These are phyloP conservation scores for Macrochelys suwanniensis DNA, from an alignment of 2,797 vertebrate genomes.

Conservation along the genomic window DNA sequence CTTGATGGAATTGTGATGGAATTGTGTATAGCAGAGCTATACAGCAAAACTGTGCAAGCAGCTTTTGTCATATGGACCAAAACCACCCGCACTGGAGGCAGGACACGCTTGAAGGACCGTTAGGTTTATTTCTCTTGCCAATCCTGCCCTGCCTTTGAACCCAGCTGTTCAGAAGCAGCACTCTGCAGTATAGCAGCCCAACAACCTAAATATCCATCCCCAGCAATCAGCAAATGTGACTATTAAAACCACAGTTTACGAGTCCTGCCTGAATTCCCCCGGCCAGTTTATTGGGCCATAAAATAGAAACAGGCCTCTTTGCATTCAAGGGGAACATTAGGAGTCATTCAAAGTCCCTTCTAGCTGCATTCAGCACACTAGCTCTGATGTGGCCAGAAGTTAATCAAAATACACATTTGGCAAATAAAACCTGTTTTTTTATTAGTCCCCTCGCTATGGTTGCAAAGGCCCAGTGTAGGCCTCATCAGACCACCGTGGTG, in stretches of 20 bases:
- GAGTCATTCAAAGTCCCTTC: background rate
- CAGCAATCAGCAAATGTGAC: background rate
- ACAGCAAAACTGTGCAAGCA: background rate
- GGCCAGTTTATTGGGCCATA: background rate
- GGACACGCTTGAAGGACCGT: background rate
- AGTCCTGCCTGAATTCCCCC: background rate
- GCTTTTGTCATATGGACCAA: background rate
- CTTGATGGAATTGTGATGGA: background rate
- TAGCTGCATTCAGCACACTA: background rate
- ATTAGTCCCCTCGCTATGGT: background rate
- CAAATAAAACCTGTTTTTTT: background rate
- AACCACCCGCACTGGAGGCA: fast-evolving
- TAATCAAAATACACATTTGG: background rate
- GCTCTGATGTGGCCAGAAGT: background rate
- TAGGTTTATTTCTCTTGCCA: background rate
- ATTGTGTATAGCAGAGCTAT: too few species aligned
- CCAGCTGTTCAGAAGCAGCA: background rate
- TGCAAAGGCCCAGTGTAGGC: background rate
- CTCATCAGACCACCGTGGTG: fast-evolving
- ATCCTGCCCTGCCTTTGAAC: background rate
- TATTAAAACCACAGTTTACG: background rate
- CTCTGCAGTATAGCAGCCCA: background rate
- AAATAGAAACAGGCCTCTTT: background rate
- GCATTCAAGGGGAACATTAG: background rate
- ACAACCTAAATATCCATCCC: background rate